Evolutionary conservation across 2,113 vertebrate genomes (phyloP).

Genomic region (Brachyistius frenatus): DNA sequence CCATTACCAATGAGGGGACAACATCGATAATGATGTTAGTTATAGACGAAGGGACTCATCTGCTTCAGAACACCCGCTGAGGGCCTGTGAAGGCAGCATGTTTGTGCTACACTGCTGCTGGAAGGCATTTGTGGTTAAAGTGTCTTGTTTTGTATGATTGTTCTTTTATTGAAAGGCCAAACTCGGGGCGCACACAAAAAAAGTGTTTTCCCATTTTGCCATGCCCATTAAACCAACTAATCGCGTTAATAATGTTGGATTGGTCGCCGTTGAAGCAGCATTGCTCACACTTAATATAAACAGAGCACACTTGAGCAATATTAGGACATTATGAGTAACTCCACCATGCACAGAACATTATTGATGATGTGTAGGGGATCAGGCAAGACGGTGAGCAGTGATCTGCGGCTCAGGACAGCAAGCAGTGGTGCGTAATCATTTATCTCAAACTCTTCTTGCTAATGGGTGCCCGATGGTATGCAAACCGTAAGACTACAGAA

Average conservation of each 20-base stretch:
- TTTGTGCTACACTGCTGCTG: constrained; percentile 75
- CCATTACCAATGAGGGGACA: constrained; percentile 77
- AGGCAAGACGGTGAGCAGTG: constrained; percentile 76
- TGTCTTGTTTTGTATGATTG: background rate
- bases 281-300: constrained; percentile 65
- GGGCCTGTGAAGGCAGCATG: constrained; percentile 58
- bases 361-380: constrained; percentile 72
- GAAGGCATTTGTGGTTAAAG: constrained; percentile 55
- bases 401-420: constrained; percentile 76
- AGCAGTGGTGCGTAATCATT: constrained; percentile 65
- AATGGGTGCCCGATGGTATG: constrained; percentile 77
- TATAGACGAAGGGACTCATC: constrained; percentile 63
- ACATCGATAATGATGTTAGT: constrained; percentile 71
- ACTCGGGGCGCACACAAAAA: constrained; percentile 8
- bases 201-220: constrained; percentile 19
- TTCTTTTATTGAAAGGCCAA: constrained; percentile 1
- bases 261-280: constrained; percentile 74
- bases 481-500: constrained; percentile 70
- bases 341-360: constrained; percentile 75
- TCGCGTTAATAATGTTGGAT: background rate
- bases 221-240: background rate
- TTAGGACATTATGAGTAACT: constrained; percentile 69
- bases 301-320: constrained; percentile 61
- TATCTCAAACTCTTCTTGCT: constrained; percentile 59
- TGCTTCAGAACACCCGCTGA: constrained; percentile 53